phyloP scores from a whole-genome alignment of 2,113 vertebrate genomes.

The Tapirus terrestris region DNA sequence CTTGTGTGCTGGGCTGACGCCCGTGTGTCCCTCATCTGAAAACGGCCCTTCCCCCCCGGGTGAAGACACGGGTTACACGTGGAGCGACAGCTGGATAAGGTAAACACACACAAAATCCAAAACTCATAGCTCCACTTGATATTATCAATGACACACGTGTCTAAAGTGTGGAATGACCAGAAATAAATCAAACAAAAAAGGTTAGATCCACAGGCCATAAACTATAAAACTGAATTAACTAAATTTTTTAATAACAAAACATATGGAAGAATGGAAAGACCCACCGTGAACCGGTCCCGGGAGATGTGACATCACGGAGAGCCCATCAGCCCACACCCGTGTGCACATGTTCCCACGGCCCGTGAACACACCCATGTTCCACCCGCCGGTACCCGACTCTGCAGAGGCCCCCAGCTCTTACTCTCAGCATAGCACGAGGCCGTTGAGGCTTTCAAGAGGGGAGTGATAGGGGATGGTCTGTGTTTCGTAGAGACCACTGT shows the following conservation, averaged over 20 bases:
- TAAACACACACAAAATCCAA: too few species aligned
- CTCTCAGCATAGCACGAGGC: accelerated
- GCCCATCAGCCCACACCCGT: accelerated
- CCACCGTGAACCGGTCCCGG: accelerated
- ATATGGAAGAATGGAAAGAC: accelerated
- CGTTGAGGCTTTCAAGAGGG: background rate
- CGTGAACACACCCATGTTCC: accelerated
- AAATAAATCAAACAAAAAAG: background rate
- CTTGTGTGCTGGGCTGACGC: background rate
- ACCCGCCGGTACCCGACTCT: accelerated
- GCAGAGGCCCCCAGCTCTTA: accelerated
- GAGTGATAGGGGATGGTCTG: accelerated
- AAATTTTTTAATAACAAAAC: background rate
- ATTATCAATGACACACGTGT: accelerated
- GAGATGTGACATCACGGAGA: accelerated
- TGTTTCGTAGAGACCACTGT: accelerated
- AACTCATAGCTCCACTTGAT: accelerated
- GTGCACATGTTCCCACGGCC: accelerated
- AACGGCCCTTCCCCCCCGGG: accelerated
- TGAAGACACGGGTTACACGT: accelerated
- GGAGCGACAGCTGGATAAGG: background rate
- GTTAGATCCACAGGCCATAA: background rate
- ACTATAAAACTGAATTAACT: background rate
- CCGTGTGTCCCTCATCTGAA: background rate
- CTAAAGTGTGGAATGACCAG: accelerated